These are phyloP conservation scores for Cataglyphis livida DNA, from an alignment of 2,888 invertebrate species.

Conservation along the genomic window DNA sequence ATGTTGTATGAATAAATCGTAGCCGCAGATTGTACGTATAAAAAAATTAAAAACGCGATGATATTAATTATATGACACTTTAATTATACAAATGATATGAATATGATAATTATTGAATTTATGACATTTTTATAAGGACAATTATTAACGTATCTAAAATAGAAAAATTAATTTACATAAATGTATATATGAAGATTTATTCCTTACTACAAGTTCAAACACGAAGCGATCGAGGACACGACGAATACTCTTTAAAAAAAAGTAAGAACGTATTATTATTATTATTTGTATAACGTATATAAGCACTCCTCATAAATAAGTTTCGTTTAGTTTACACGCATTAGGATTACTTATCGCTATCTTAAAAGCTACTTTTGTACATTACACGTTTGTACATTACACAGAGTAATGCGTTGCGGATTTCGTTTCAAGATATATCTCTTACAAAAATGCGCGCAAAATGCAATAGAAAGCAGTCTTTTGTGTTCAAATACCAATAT, in stretches of 20 bases:
- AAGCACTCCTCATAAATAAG: conserved; percentile 65
- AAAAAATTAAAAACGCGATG: not conserved
- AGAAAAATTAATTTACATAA: conserved; percentile 13
- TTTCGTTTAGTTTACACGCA: conserved; percentile 37
- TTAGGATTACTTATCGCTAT: conserved; percentile 27
- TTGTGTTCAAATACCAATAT: conserved; percentile 55
- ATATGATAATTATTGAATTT: not conserved
- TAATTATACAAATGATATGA: not conserved
- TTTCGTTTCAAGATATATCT: conserved; percentile 24
- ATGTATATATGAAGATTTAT: conserved; percentile 37
- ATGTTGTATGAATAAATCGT: not conserved
- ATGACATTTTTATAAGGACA: not conserved
- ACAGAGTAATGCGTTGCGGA: conserved; percentile 30
- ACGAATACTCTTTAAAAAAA: conserved; percentile 60
- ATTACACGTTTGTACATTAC: conserved; percentile 65
- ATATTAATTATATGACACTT: not conserved
- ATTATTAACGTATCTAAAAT: not conserved
- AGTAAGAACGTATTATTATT: conserved; percentile 45
- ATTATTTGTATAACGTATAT: conserved; percentile 21
- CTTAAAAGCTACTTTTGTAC: conserved; percentile 66
- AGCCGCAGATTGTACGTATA: not conserved
- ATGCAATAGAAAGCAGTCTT: conserved; percentile 71
- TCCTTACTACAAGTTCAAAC: conserved; percentile 39
- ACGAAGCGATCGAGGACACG: conserved; percentile 37
- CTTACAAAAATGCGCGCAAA: conserved; percentile 55